These are phyloP conservation scores for Colius striatus DNA, from an alignment of 2,113 vertebrate genomes.

Conservation along the genomic window DNA sequence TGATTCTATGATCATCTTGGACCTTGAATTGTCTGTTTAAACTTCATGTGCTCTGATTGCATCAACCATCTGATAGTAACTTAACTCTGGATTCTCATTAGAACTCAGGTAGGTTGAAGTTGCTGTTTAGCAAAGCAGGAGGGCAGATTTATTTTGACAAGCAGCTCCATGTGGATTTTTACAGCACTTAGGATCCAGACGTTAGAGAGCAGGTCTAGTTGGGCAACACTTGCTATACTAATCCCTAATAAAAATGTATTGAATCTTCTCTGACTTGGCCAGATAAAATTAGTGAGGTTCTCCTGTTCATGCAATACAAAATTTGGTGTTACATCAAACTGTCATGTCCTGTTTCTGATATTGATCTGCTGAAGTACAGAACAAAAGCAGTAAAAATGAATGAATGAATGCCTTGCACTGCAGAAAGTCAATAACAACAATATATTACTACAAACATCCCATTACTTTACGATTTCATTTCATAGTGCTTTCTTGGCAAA, in stretches of 20 bases:
- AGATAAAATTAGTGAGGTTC: not conserved
- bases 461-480: not conserved
- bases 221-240: not conserved
- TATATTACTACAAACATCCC: not conserved
- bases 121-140: not conserved
- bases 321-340: not conserved
- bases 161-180: not conserved
- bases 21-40: not conserved
- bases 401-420: not conserved
- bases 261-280: not conserved
- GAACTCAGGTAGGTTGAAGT: not conserved
- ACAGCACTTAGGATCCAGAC: not conserved
- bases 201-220: not conserved
- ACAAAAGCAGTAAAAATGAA: constrained; percentile 17
- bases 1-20: too few relatives aligned
- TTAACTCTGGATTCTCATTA: not conserved
- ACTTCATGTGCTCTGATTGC: not conserved
- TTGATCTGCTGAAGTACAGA: not conserved
- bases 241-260: not conserved
- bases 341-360: not conserved
- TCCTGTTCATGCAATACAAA: not conserved
- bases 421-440: not conserved
- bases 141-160: not conserved
- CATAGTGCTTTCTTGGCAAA: not conserved
- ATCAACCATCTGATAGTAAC: not conserved